phyloP scores from a whole-genome alignment of 2,113 vertebrate species.

The Danionella cerebrum region DNA sequence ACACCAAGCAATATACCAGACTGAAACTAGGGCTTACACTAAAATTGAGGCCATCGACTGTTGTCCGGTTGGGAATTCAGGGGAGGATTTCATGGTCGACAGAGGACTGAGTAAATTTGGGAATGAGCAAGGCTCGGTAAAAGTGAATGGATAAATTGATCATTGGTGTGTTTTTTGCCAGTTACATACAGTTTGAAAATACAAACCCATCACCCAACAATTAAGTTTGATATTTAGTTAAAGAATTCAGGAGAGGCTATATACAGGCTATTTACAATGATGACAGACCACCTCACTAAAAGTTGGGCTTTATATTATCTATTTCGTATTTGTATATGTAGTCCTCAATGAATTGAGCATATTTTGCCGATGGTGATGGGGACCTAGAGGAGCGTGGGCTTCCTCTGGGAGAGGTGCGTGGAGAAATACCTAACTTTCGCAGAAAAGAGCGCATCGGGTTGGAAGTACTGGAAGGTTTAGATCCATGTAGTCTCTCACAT shows the following conservation, averaged over 20 bases:
- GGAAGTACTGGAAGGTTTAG: not conserved
- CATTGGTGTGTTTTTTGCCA: too few relatives aligned
- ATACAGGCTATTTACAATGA: not conserved
- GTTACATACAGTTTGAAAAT: too few relatives aligned
- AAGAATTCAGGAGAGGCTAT: not conserved
- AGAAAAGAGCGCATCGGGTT: not conserved
- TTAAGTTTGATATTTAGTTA: not conserved
- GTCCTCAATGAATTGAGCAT: too few relatives aligned
- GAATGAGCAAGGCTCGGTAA: not conserved
- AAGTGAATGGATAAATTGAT: too few relatives aligned
- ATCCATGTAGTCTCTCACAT: fast-evolving
- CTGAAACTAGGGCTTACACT: not conserved
- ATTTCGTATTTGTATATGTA: too few relatives aligned
- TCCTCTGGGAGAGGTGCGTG: not conserved
- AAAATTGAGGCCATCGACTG: not conserved
- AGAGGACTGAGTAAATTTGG: too few relatives aligned
- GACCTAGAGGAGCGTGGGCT: not conserved
- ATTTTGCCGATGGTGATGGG: too few relatives aligned
- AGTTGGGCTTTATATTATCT: too few relatives aligned
- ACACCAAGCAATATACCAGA: not conserved
- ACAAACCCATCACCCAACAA: too few relatives aligned
- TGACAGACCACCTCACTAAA: not conserved
- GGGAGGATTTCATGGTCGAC: too few relatives aligned
- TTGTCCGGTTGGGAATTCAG: not conserved
- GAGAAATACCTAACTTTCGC: constrained; percentile 8